Evolutionary conservation across 2,113 vertebrate species (phyloP), one percentile per base, ranked within the genome.

Genomic region (Corythoichthys haematopterus): DNA sequence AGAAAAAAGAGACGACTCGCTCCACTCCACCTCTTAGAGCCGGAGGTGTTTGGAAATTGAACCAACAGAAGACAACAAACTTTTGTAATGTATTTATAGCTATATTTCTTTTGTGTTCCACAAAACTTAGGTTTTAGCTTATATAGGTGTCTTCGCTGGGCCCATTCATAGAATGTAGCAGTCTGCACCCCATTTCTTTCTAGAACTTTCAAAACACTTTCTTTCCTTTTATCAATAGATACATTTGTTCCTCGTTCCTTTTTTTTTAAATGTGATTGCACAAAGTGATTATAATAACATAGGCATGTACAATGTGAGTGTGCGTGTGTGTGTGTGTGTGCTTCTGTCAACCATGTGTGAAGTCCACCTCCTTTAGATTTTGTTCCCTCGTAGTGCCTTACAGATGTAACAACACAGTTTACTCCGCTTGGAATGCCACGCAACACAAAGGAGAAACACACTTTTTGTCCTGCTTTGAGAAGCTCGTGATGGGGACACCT

Each of bases 371-470:
- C 92, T 92, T 75, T 93, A 92, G 91, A 91, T 75, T 92, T 94
- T 89, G 87, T 93, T 94, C 93, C 95, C 93, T 96, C 84, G 93
- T 98, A 99, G 97, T 99, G 97, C 97, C 97, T 99, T 99, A 99
- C 93, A 90, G 79, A 94, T 92, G 88, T 89, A 92, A 92, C 88
- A 86, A 93, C 45, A 92, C 88, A 75, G 91, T 92, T 94, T 94
- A 92, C 93, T 92, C 86, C 91, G 84, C 92, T 91, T 91, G 90
- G 90, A 90, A 91, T 91, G 90, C 89, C 83, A 84, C 82, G 80
- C 81, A 87, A 91, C 91, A 90, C 92, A 87, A 84, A 79, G 81
- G 87, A 82, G 76, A 83, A 84, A 79, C 70, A 65, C 56, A 10
- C 12, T 38, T 62, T n/a, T 76, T 81, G 78, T 84, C 80, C 81